Evolutionary conservation across 1,140 invertebrate species (phyloP), one percentile per base, ranked within the genome.

Genomic region (Cherax quadricarinatus): DNA sequence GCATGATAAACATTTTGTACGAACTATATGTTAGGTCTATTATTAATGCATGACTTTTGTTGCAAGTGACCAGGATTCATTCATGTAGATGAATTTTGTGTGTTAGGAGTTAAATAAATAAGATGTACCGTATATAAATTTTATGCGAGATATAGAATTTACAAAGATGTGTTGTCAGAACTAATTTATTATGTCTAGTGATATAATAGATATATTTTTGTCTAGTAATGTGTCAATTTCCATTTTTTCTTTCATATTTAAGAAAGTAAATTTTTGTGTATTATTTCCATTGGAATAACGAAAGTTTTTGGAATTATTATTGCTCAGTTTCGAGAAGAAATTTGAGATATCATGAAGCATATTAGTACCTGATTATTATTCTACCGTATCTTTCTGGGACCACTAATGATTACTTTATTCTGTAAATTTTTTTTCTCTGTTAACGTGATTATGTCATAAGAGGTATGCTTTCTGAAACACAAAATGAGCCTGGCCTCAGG

Each of bases 1-100:
- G 51, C 51, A 81, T 51, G 21, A 49, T 51, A 3, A 24, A 81
- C 51, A 81, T 81, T 81, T 81, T 75, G 21, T 75, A 75, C 70
- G 24, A 21, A 75, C 24, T 30, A 75, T 12, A 30, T 75, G 18
- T 24, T 75, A 75, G 70, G 6, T 75, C n/a, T 75, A 24, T 1
- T 75, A 51, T 81, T 18, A 21, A 81, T 81, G 79, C 51, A 81
- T 81, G 48, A 81, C 30, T 51, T 41, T 16, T 51, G 24, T 51
- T 81, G 24, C 24, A 24, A 81, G 79, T 81, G 79, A 30, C 16
- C 16, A 51, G 14, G n/a, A 81, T n/a, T n/a, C 21, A 57, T 81
- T 49, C 48, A 51, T 49, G 14, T 49, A 16, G 16, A 81, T 57
- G 30, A 57, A 51, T 21, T 80, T n/a, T 80, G 30, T 80, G 49